Evolutionary conservation across 2,113 vertebrate species (phyloP).

Genomic region (Puma concolor): DNA sequence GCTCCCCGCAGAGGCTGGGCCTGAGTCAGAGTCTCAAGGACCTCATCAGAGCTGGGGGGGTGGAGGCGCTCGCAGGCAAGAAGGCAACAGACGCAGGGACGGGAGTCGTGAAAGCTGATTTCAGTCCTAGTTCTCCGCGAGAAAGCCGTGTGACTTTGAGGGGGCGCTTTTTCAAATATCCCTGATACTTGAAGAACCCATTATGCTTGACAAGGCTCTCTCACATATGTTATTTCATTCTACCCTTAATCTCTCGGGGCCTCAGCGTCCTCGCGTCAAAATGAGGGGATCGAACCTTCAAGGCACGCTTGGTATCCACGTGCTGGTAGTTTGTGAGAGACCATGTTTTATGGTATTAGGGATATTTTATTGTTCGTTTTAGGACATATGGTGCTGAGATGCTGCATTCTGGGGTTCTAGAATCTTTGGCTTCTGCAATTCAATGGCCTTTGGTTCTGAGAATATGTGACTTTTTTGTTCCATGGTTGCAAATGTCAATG

Average conservation of each 20-base stretch:
- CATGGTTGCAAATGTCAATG: neutral
- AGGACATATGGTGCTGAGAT: constrained; percentile 16
- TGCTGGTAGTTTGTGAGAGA: constrained; percentile 33
- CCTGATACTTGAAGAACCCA: neutral
- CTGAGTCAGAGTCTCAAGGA: neutral
- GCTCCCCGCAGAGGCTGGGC: neutral
- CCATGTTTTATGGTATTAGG: neutral
- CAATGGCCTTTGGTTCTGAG: constrained; percentile 27
- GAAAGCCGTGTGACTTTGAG: neutral
- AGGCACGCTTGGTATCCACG: neutral
- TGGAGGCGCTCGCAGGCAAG: neutral
- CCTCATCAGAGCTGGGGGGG: neutral
- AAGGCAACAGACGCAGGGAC: neutral
- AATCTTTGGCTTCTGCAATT: neutral
- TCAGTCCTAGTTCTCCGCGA: neutral
- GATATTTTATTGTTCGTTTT: neutral
- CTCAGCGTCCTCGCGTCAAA: constrained; percentile 54
- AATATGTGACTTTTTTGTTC: constrained; percentile 20
- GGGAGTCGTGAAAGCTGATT: neutral
- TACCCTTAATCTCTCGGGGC: neutral
- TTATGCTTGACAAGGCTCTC: neutral
- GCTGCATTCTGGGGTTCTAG: constrained; percentile 16
- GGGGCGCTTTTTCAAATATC: neutral
- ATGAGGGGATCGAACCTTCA: neutral
- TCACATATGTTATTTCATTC: neutral